A percentile compares a stretch with the other conserved stretches of the same genome.
These are phyloP conservation scores for Chaetodon auriga DNA, from an alignment of 2,113 vertebrate genomes.

Conservation along the genomic window DNA sequence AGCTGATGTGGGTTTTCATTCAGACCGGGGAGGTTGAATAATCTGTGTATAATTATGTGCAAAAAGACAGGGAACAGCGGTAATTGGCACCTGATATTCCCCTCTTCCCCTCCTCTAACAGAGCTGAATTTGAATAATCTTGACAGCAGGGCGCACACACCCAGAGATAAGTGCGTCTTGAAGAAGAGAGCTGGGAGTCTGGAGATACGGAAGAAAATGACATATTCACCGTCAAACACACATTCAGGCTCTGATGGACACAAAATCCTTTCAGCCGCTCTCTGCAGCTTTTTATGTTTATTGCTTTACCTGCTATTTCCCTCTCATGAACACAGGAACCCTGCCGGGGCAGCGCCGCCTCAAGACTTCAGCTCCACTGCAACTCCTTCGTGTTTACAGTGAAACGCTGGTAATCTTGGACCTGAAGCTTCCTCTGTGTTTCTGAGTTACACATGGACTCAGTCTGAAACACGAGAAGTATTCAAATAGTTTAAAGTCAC, in stretches of 20 bases:
- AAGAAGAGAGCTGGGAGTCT: conserved; percentile 38
- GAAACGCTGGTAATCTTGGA: too few species aligned
- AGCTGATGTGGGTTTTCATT: conserved; percentile 59
- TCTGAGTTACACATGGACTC: too few species aligned
- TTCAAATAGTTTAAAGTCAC: too few species aligned
- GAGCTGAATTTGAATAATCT: conserved; percentile 59
- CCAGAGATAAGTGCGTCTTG: conserved; percentile 50
- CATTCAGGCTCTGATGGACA: conserved; percentile 20
- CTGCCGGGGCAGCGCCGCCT: too few species aligned
- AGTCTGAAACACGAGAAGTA: too few species aligned
- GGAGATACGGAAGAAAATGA: conserved; percentile 27
- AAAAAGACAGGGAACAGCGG: conserved; percentile 51
- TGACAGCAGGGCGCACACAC: conserved; percentile 34
- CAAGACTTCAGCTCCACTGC: not conserved
- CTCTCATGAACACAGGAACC: too few species aligned
- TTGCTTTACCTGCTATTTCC: not conserved
- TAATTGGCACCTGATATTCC: conserved; percentile 73
- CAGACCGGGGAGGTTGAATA: conserved; percentile 61
- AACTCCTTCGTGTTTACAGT: too few species aligned
- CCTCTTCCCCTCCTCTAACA: conserved; percentile 22
- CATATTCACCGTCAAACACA: conserved; percentile 2
- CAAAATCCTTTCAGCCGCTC: conserved; percentile 4
- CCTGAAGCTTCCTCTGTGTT: too few species aligned
- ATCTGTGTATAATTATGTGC: conserved; percentile 64
- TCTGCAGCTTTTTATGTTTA: not conserved